A percentile compares a stretch with the other conserved stretches of the same genome.
Evolutionary conservation across 2,888 invertebrate genomes (phyloP).

Genomic region (Diabrotica balteata): DNA sequence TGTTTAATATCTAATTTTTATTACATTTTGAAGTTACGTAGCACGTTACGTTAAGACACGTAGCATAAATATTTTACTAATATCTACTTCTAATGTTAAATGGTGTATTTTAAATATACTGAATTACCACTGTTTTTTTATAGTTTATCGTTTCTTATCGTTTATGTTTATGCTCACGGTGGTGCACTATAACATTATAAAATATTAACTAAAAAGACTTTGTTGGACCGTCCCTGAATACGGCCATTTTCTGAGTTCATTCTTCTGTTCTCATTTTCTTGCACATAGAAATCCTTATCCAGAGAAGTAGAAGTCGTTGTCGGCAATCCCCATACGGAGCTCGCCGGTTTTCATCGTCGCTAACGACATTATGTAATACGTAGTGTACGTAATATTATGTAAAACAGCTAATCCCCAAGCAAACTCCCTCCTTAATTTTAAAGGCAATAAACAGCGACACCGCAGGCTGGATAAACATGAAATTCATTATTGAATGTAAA

Average conservation of each 20-base stretch:
- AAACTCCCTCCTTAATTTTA: conserved; percentile 30
- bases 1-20: no score
- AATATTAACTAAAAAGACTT: not conserved
- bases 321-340: conserved; percentile 22
- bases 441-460: conserved; percentile 34
- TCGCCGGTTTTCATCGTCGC: conserved; percentile 17
- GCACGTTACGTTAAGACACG: no score
- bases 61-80: no score
- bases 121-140: no score
- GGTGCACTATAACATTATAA: no score
- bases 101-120: no score
- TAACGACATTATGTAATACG: conserved; percentile 28
- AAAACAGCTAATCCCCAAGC: conserved; percentile 29
- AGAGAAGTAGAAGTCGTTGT: not conserved
- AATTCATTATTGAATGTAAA: conserved; percentile 37
- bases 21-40: no score
- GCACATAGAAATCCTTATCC: conserved; percentile 20
- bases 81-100: no score
- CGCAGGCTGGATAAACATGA: conserved; percentile 34
- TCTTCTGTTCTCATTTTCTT: conserved; percentile 17
- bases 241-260: conserved; percentile 6
- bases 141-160: no score
- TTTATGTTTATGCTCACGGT: no score
- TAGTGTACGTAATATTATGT: conserved; percentile 30
- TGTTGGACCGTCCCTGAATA: not conserved